A percentile compares a stretch with the other conserved stretches of the same genome.
phyloP scores from a whole-genome alignment of 1,140 invertebrate species.

The Limonius californicus region DNA sequence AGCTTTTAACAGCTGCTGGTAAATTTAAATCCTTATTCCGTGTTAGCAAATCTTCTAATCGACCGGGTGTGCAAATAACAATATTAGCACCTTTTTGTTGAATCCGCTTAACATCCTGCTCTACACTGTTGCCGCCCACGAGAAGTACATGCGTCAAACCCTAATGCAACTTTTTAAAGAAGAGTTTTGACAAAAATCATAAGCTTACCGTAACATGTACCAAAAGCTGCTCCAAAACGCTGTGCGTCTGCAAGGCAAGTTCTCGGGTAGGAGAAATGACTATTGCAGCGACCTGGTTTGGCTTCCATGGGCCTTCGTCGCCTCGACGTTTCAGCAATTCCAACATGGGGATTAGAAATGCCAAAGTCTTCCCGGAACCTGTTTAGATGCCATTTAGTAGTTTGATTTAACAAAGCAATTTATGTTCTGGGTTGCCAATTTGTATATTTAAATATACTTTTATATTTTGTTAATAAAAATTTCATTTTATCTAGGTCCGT shows the following conservation, averaged over 20 bases:
- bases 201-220: slow-evolving; percentile 20
- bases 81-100: slow-evolving; percentile 75
- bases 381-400: too few relatives aligned
- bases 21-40: slow-evolving; percentile 63
- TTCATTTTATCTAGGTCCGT: too few relatives aligned
- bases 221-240: slow-evolving; percentile 58
- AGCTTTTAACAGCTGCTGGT: slow-evolving; percentile 62
- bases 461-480: too few relatives aligned
- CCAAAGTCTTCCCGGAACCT: slow-evolving; percentile 92
- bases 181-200: neutral
- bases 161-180: too few relatives aligned
- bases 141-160: slow-evolving; percentile 60
- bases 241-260: slow-evolving; percentile 82
- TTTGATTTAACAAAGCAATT: too few relatives aligned
- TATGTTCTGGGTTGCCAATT: too few relatives aligned
- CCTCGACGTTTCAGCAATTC: slow-evolving; percentile 73
- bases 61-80: slow-evolving; percentile 86
- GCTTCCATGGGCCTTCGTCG: slow-evolving; percentile 61
- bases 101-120: slow-evolving; percentile 68
- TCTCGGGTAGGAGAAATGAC: slow-evolving; percentile 93
- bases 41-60: slow-evolving; percentile 83
- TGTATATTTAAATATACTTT: too few relatives aligned
- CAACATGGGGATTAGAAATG: slow-evolving; percentile 87
- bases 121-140: slow-evolving; percentile 77
- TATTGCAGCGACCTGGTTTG: slow-evolving; percentile 79